Evolutionary conservation across 2,797 vertebrate genomes (phyloP).

Genomic region (Parotocinclus haroldoi): DNA sequence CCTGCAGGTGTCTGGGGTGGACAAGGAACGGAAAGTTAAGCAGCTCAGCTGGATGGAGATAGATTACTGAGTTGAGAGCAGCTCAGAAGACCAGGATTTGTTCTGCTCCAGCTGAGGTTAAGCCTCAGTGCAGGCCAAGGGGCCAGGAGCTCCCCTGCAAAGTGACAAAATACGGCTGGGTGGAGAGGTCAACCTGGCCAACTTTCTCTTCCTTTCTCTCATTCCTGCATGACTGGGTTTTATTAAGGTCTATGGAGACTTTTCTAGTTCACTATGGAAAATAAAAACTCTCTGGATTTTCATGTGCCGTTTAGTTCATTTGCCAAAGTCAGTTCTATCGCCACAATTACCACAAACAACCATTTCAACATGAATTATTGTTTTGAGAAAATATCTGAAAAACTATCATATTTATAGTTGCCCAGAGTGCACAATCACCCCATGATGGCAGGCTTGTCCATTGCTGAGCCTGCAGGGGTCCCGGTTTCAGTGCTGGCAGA

Average conservation of each 20-base stretch:
- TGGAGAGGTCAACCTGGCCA: conserved; percentile 37
- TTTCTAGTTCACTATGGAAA: neutral
- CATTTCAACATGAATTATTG: too few species aligned
- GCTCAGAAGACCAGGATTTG: conserved; percentile 53
- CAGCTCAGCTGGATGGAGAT: conserved; percentile 48
- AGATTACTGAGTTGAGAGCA: conserved; percentile 46
- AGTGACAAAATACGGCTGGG: conserved; percentile 45
- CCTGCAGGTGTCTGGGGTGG: conserved; percentile 32
- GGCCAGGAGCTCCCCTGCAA: conserved; percentile 28
- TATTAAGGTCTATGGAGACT: too few species aligned
- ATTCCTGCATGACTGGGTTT: neutral
- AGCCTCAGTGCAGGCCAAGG: conserved; percentile 35
- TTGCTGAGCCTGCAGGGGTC: too few species aligned
- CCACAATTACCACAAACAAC: too few species aligned
- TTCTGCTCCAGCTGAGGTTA: conserved; percentile 51
- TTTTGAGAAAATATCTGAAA: too few species aligned
- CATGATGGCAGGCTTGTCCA: too few species aligned
- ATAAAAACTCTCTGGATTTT: too few species aligned
- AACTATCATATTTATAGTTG: too few species aligned
- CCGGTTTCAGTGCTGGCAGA: too few species aligned
- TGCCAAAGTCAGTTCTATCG: too few species aligned
- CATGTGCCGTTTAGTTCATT: too few species aligned
- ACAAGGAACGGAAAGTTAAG: conserved; percentile 36
- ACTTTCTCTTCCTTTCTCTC: conserved; percentile 13
- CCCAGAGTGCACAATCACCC: too few species aligned